Base-by-base conservation (phyloP, 2,113 vertebrate genomes). In the Heteronetta atricapilla region DNA sequence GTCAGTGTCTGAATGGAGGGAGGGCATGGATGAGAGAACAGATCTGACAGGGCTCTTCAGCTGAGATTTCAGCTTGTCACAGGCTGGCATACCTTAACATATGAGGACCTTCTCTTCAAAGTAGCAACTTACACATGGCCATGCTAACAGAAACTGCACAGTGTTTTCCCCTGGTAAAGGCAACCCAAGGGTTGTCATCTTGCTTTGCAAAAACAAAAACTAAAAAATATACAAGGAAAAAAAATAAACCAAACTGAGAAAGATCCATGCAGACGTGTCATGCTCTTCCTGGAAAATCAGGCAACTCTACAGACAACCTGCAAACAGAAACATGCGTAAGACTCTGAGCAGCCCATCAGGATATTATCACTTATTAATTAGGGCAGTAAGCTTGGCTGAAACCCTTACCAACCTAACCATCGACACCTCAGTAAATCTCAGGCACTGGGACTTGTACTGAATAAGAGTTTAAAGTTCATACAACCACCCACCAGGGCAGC, bases 41-140 rank as follows among this genome's bases (percentile, higher is more conserved):
- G 92, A 97, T 97, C 93, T 95, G 97, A 97, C 93, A 91, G 82
- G 90, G 92, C 96, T 96, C 93, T 97, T 97, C 94, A 94, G 86
- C 86, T 90, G 91, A 97, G 95, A 95, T 79, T 83, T 96, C 83
- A 78, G 63, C 87, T 86, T 95, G 95, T 86, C 93, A 93, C 79
- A 67, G 89, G 52, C 70, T 36, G 9, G 89, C 76, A 29, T 50
- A 80, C 93, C 94, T 92, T 83, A 81, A 94, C 76, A 50, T 42
- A 52, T 13, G 75, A 83, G 88, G 84, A 86, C 70, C 82, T 89
- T 60, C 79, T 75, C 92, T 90, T 94, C 91, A 89, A 85, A 89
- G 82, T 42, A 93, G 90, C 15, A 33, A 48, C 79, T 88, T 82
- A 44, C 79, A 50, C 75, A 70, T 88, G 93, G 73, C 85, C 88